Evolutionary conservation across 2,113 vertebrate species (phyloP).

Genomic region (Phalacrocorax aristotelis): DNA sequence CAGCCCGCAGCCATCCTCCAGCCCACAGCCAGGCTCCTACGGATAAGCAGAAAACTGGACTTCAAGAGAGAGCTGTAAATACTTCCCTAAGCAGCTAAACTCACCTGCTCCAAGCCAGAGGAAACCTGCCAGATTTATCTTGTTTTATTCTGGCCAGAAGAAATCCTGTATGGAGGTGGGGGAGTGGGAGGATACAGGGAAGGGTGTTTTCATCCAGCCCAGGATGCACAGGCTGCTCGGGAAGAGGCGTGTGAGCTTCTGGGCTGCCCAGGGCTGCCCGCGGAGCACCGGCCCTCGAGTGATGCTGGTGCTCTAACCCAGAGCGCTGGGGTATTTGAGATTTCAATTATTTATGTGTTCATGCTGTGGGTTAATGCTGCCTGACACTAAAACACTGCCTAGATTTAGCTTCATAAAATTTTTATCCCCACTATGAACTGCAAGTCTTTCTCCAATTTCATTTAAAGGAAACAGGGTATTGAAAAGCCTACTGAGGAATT

Average conservation of each 20-base stretch:
- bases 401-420: constrained; percentile 93
- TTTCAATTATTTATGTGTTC: constrained; percentile 89
- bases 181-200: background rate
- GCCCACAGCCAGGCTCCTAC: accelerated
- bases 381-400: constrained; percentile 94
- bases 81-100: background rate
- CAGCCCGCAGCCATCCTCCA: background rate
- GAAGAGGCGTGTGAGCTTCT: background rate
- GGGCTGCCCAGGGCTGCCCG: background rate
- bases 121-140: background rate
- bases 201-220: background rate
- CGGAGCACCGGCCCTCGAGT: background rate
- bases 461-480: constrained; percentile 59
- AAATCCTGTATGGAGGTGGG: background rate
- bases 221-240: background rate
- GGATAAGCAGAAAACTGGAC: background rate
- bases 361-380: constrained; percentile 87
- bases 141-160: background rate
- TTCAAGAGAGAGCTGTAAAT: background rate
- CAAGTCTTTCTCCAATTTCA: constrained; percentile 69
- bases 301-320: background rate
- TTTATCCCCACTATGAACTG: constrained; percentile 81
- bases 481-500: constrained; percentile 62
- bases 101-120: background rate
- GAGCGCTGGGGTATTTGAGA: constrained; percentile 66